Evolutionary conservation across 2,888 invertebrate genomes (phyloP).

Genomic region (Hecatera dysodea): DNA sequence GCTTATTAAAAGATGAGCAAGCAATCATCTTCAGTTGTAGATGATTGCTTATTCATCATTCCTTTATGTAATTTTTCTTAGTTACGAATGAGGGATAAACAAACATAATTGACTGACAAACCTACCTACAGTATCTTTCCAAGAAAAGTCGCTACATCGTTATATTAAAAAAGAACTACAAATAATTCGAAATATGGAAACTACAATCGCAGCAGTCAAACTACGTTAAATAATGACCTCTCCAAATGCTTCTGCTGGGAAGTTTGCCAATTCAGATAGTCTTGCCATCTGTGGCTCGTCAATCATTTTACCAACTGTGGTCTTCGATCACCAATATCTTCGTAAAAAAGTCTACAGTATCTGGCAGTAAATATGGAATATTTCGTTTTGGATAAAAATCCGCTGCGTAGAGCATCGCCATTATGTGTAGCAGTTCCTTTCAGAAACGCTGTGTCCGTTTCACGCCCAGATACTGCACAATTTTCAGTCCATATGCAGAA

Average conservation of each 20-base stretch:
- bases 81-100: constrained; percentile 1
- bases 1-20: constrained; percentile 17
- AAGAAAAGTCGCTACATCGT: no score
- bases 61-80: no score
- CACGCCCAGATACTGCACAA: not conserved
- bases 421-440: not conserved
- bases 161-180: no score
- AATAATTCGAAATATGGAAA: not conserved
- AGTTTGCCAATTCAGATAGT: constrained; percentile 43
- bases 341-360: not conserved
- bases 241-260: constrained; percentile 27
- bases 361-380: not conserved
- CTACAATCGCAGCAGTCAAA: constrained; percentile 10
- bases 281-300: constrained; percentile 40
- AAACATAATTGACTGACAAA: not conserved
- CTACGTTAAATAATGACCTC: constrained; percentile 28
- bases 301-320: constrained; percentile 20
- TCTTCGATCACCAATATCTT: constrained; percentile 25
- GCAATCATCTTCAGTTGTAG: constrained; percentile 17
- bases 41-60: no score
- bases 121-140: not conserved
- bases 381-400: not conserved
- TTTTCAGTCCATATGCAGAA: constrained; percentile 2
- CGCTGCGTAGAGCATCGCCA: not conserved
- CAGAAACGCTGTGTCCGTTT: not conserved